phyloP scores from a whole-genome alignment of 2,797 vertebrate genomes.

The Echiichthys vipera region DNA sequence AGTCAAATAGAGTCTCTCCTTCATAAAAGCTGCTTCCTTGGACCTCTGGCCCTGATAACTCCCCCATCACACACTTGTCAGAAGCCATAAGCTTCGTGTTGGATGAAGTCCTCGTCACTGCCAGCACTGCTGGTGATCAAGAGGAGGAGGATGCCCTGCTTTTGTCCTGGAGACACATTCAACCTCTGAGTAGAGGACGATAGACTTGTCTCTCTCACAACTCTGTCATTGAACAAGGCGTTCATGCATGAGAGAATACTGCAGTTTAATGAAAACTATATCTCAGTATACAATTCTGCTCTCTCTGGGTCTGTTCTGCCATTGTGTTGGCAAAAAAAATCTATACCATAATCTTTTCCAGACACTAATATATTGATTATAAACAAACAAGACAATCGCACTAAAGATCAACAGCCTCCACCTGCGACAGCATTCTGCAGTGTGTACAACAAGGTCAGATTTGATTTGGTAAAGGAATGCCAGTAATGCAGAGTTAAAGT shows the following conservation, averaged over 20 bases:
- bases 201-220: neutral
- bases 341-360: constrained; percentile 8
- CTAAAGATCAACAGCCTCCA: constrained; percentile 3
- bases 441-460: constrained; percentile 37
- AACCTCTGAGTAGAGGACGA: constrained; percentile 62
- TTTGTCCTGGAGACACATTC: constrained; percentile 67
- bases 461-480: constrained; percentile 7
- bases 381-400: constrained; percentile 18
- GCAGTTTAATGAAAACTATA: constrained; percentile 1
- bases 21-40: constrained; percentile 43
- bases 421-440: neutral
- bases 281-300: neutral
- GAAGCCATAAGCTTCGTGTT: constrained; percentile 74
- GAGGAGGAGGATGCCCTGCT: constrained; percentile 24
- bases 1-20: constrained; percentile 33
- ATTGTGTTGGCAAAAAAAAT: neutral
- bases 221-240: constrained; percentile 16
- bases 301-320: neutral
- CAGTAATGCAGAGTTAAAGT: constrained; percentile 1
- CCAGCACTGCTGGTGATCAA: constrained; percentile 57
- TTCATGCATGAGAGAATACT: constrained; percentile 11
- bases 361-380: constrained; percentile 36
- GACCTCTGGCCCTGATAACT: constrained; percentile 70
- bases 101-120: constrained; percentile 72
- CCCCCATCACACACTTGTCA: constrained; percentile 80